Conservation (phyloP, 2,888 invertebrate genomes). For the Tyria jacobaeae region DNA sequence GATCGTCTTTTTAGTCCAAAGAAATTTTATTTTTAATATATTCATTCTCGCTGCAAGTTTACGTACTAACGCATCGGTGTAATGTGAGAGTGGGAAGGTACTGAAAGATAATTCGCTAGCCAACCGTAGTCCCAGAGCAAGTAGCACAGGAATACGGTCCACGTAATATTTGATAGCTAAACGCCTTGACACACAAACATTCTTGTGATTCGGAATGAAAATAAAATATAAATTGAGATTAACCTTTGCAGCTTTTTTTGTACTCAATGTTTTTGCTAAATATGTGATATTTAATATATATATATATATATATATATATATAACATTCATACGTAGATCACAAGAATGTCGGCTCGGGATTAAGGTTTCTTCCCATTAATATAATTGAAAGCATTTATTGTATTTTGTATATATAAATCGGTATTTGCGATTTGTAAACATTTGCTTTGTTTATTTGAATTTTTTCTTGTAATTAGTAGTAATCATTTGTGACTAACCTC, state of each 20-base stretch:
- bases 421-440: conserved; percentile 53
- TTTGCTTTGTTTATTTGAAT: conserved; percentile 5
- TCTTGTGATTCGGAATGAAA: conserved; percentile 14
- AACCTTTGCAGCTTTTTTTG: not conserved
- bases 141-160: conserved; percentile 30
- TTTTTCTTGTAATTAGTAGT: not conserved
- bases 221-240: conserved; percentile 23
- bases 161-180: conserved; percentile 35
- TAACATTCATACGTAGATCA: conserved; percentile 22
- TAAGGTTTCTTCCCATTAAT: conserved; percentile 60
- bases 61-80: conserved; percentile 57
- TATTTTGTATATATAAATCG: no score
- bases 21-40: not conserved
- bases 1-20: conserved; percentile 1
- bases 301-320: no score
- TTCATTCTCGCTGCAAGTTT: conserved; percentile 60
- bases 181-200: conserved; percentile 23
- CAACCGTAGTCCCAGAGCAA: conserved; percentile 1
- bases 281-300: not conserved
- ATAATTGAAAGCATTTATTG: conserved; percentile 69
- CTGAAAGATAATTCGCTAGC: conserved; percentile 28
- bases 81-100: conserved; percentile 46
- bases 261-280: not conserved
- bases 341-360: conserved; percentile 53
- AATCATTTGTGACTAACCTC: not conserved